Evolutionary conservation across 1,140 invertebrate genomes (phyloP), one percentile per base, ranked within the genome.

Genomic region (Pissodes strobi): DNA sequence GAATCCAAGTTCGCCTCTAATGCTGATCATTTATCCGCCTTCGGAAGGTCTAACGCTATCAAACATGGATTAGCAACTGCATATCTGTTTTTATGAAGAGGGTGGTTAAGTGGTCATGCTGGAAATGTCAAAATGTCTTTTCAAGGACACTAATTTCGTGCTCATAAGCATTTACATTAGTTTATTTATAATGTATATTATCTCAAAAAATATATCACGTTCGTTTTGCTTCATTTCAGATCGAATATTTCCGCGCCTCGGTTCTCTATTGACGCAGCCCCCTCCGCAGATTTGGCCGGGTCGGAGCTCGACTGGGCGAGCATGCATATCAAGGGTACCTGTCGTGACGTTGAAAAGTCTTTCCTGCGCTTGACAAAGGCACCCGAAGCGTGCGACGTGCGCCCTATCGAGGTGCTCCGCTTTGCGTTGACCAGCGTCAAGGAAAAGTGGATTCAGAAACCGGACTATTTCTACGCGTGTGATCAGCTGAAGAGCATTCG

Each of bases 401-500:
- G 96, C 65, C 96, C 95, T 73, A 86, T 92, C 71, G 84, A 88
- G 77, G 87, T 98, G 43, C 84, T 99, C 30, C 85, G 84, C 70
- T 88, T 88, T 78, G 93, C 95, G 38, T 83, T 99, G 69, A 85
- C 85, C 72, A 91, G 93, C 82, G 94, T 98, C 1, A 95, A 97
- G 80, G 84, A 88, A 55, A 88, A 90, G 68, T 99, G 96, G 95
- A 85, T 89, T 49, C 81, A 85, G 52, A 92, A 90, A 74, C 88
- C 90, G 74, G 95, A 99, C 82, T 98, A 99, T 81, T 88, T 87
- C 79, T 98, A 96, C 83, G 90, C 93, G 53, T 98, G 95, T 83
- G 95, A 99, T 86, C 97, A 99, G 81, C 82, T 99, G 23, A 99
- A 99, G 82, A 97, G 95, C 12, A 98, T 99, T 74, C 84, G 97